Percentiles rank a stretch among this genome's conserved stretches.
phyloP scores from a whole-genome alignment of 2,888 invertebrate genomes.

The Dilophus febrilis region DNA sequence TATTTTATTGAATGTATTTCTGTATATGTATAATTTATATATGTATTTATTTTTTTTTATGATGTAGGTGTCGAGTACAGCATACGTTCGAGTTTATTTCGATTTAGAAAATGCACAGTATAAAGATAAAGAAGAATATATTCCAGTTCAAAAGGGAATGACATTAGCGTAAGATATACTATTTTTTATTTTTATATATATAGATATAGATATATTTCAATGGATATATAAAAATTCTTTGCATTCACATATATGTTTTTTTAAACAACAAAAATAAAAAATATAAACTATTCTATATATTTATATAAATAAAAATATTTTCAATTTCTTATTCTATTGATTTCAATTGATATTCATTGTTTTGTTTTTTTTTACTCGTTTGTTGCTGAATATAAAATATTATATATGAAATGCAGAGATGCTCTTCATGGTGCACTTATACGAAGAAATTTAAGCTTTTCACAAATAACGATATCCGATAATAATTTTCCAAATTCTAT shows the following conservation, averaged over 20 bases:
- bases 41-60: slow-evolving; percentile 17
- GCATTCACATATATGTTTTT: too few species aligned
- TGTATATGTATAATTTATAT: slow-evolving; percentile 13
- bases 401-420: slow-evolving; percentile 32
- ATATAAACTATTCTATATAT: too few species aligned
- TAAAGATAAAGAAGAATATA: slow-evolving; percentile 42
- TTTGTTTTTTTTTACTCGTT: too few species aligned
- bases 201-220: too few species aligned
- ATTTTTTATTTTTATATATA: too few species aligned
- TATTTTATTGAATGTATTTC: too few species aligned
- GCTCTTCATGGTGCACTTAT: slow-evolving; percentile 45
- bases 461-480: slow-evolving; percentile 27
- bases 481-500: slow-evolving; percentile 23
- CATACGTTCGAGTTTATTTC: slow-evolving; percentile 54
- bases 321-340: too few species aligned
- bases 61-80: slow-evolving; percentile 48
- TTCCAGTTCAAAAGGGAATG: slow-evolving; percentile 47
- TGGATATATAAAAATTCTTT: too few species aligned
- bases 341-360: too few species aligned
- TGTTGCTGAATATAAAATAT: neutral
- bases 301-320: too few species aligned
- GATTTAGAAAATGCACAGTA: slow-evolving; percentile 35
- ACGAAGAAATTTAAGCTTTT: slow-evolving; percentile 37
- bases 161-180: slow-evolving; percentile 43
- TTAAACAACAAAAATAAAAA: too few species aligned